Base-by-base conservation (phyloP, 37 sponge, comb jelly and placozoan species). In the Crambe crambe region DNA sequence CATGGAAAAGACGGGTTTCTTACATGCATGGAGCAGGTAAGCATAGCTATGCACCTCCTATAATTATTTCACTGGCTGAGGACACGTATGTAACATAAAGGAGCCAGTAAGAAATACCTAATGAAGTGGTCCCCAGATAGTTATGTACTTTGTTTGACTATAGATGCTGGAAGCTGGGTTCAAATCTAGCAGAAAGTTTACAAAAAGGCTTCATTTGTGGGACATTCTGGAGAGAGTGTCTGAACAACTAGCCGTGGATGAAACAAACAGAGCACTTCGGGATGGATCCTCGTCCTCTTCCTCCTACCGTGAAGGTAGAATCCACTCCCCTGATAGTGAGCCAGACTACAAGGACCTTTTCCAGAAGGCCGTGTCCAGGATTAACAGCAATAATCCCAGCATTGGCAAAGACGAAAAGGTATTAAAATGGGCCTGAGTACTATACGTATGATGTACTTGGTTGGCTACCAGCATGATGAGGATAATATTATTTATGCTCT, bases 401-500 rank as follows among this genome's bases (percentile, higher is more conserved):
- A 77, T 88, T 61, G 88, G 88, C 31, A 88, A 88, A 54, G 76
- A 71, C 10, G 88, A 88, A 57, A 88, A 88, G 78, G 87, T 81
- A 70, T 37, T 20, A 31, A 0, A 42, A 3, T 57, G n/a, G n/a
- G n/a, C n/a, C n/a, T n/a, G n/a, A n/a, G n/a, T n/a, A n/a, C n/a
- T n/a, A n/a, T n/a, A n/a, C n/a, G n/a, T n/a, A n/a, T n/a, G n/a
- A n/a, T n/a, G n/a, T n/a, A n/a, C n/a, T n/a, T n/a, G n/a, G n/a
- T n/a, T n/a, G n/a, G n/a, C n/a, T n/a, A n/a, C n/a, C n/a, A n/a
- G n/a, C n/a, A n/a, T n/a, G n/a, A n/a, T n/a, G n/a, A n/a, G n/a
- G n/a, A n/a, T n/a, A n/a, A n/a, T n/a, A n/a, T n/a, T n/a, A n/a
- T n/a, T n/a, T n/a, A n/a, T n/a, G n/a, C n/a, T n/a, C n/a, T n/a